Evolutionary conservation across 2,888 invertebrate species (phyloP).

Genomic region (Amphimallon solstitiale): DNA sequence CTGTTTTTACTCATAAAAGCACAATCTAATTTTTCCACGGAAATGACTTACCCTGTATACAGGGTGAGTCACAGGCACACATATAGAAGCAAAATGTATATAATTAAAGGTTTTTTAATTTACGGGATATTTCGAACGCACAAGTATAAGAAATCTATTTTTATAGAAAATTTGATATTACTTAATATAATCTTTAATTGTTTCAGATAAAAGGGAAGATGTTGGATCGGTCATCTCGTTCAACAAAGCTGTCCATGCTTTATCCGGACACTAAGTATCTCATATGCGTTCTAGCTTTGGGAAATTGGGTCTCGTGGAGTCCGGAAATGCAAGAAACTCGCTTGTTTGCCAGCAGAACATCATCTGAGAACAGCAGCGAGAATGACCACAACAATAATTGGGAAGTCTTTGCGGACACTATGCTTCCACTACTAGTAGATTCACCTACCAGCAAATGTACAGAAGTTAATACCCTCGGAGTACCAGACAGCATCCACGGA

Average conservation of each 20-base stretch:
- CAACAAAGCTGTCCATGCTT: constrained; percentile 78
- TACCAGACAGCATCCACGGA: constrained; percentile 73
- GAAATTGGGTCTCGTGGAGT: constrained; percentile 72
- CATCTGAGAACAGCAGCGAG: constrained; percentile 13
- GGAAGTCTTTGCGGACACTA: constrained; percentile 67
- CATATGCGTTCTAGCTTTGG: constrained; percentile 88
- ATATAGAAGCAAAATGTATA: no score
- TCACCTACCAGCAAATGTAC: constrained; percentile 81
- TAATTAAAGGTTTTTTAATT: no score
- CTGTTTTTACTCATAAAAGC: no score
- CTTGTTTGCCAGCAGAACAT: constrained; percentile 48
- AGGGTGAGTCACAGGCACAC: no score
- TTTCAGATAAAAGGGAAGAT: constrained; percentile 79
- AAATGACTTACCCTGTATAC: no score
- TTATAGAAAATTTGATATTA: constrained; percentile 24
- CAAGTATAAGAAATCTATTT: no score
- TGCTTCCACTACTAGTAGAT: constrained; percentile 71
- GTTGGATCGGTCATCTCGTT: constrained; percentile 77
- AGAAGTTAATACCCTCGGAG: constrained; percentile 78
- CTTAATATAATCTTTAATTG: neutral
- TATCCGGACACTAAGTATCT: constrained; percentile 83
- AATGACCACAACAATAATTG: constrained; percentile 66
- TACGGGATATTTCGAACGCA: no score
- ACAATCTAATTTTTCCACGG: no score
- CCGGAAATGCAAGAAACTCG: constrained; percentile 63